Percentiles rank a stretch among this genome's conserved stretches.
Evolutionary conservation across 64 coral and sea anemone genomes (phyloP).

Genomic region (Dendrophyllia cribrosa): DNA sequence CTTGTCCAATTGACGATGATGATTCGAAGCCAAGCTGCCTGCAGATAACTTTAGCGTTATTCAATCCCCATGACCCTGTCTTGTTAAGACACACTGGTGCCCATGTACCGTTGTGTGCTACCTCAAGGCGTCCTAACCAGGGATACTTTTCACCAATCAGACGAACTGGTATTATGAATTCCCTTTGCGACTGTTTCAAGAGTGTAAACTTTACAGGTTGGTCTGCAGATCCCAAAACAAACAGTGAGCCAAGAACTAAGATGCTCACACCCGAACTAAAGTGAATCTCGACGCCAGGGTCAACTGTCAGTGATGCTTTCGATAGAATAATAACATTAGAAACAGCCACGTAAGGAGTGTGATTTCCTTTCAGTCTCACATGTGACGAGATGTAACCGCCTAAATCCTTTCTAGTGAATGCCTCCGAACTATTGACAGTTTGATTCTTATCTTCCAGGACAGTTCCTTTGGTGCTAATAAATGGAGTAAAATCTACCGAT

Average conservation of each 20-base stretch:
- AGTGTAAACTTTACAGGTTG: constrained; percentile 8
- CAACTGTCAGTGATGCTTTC: constrained; percentile 14
- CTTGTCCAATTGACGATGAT: not conserved
- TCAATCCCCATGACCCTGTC: not conserved
- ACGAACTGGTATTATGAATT: constrained; percentile 10
- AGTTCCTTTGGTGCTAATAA: not conserved
- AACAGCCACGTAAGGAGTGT: constrained; percentile 14
- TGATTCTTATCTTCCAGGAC: not conserved
- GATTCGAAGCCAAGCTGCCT: constrained; percentile 28
- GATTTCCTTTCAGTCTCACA: not conserved
- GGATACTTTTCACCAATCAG: constrained; percentile 27
- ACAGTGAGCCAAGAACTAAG: constrained; percentile 38
- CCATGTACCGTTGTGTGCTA: constrained; percentile 16
- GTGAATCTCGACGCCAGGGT: constrained; percentile 29
- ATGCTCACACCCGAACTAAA: constrained; percentile 4
- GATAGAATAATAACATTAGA: constrained; percentile 33
- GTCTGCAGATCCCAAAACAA: not conserved
- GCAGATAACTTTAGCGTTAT: constrained; percentile 24
- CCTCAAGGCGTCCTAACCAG: constrained; percentile 16
- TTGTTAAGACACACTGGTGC: constrained; percentile 9
- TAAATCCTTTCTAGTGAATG: not conserved
- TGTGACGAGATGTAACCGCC: constrained; percentile 7
- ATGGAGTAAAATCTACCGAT: not conserved
- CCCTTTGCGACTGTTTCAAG: not conserved
- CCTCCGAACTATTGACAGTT: not conserved